Evolutionary conservation across 1,140 invertebrate genomes (phyloP).

Genomic region (Plutomurus gul): DNA sequence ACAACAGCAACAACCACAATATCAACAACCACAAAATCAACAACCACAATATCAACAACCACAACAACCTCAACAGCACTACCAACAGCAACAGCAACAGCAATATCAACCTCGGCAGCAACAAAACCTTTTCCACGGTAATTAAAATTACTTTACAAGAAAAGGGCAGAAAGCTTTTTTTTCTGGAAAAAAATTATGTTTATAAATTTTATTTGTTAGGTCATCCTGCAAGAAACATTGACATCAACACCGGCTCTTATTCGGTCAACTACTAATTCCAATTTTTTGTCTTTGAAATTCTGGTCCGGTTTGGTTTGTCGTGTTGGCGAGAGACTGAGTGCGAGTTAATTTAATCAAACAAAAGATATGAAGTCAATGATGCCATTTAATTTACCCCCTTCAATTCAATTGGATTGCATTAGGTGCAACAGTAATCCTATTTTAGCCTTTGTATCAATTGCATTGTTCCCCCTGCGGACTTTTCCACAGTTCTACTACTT

Average conservation of each 20-base stretch:
- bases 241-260: conserved; percentile 71
- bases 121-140: conserved; percentile 48
- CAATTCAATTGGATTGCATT: too few species aligned
- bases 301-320: too few species aligned
- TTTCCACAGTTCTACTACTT: too few species aligned
- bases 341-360: conserved; percentile 18
- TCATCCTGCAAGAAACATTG: conserved; percentile 68
- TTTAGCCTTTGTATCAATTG: too few species aligned
- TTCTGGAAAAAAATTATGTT: too few species aligned
- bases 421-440: too few species aligned
- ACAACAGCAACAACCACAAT: conserved; percentile 52
- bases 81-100: conserved; percentile 40
- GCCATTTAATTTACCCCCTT: too few species aligned
- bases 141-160: too few species aligned
- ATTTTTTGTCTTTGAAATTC: background rate
- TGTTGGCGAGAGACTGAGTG: background rate
- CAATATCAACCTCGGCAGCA: conserved; percentile 56
- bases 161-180: too few species aligned
- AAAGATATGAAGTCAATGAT: background rate
- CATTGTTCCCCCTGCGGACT: too few species aligned
- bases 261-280: conserved; percentile 65
- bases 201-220: conserved; percentile 63
- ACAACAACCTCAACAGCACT: conserved; percentile 46
- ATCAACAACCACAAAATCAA: conserved; percentile 57
- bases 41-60: conserved; percentile 56